These are phyloP conservation scores for Lamproptera curius DNA, from an alignment of 2,888 invertebrate species.

Conservation along the genomic window DNA sequence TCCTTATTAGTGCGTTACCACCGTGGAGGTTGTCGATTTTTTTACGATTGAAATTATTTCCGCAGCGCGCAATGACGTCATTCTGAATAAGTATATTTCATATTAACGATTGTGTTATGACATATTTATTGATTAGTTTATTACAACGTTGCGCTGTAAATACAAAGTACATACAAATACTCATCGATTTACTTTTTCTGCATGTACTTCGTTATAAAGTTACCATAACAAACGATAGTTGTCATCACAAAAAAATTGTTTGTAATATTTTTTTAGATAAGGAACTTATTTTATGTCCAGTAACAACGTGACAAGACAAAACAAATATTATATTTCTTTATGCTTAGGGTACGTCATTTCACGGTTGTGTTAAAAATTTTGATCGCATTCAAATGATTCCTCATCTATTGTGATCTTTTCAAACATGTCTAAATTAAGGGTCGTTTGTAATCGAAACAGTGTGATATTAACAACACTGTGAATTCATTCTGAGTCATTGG, in stretches of 20 bases:
- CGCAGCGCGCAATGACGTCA: conserved; percentile 2
- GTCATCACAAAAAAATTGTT: not conserved
- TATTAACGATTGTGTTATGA: not conserved
- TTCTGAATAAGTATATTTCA: not conserved
- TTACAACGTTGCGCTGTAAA: no score
- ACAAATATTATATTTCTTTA: no score
- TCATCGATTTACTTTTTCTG: not conserved
- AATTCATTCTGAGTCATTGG: conserved; percentile 36
- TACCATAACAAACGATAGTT: not conserved
- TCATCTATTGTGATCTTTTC: conserved; percentile 8
- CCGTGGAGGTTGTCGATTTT: conserved; percentile 3
- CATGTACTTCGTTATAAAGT: not conserved
- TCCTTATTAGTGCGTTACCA: conserved; percentile 1
- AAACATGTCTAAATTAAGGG: conserved; percentile 30
- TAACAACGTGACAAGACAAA: no score
- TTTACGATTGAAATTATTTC: not conserved
- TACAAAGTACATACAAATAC: not conserved
- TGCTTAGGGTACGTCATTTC: no score
- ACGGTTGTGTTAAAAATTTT: conserved; percentile 8
- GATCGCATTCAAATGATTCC: not conserved
- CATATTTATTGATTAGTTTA: no score
- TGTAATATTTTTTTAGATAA: not conserved
- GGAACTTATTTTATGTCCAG: not conserved
- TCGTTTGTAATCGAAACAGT: conserved; percentile 41
- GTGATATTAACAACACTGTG: conserved; percentile 24